A percentile compares a stretch with the other conserved stretches of the same genome.
phyloP scores from a whole-genome alignment of 2,113 vertebrate species.

The Mandrillus leucophaeus region DNA sequence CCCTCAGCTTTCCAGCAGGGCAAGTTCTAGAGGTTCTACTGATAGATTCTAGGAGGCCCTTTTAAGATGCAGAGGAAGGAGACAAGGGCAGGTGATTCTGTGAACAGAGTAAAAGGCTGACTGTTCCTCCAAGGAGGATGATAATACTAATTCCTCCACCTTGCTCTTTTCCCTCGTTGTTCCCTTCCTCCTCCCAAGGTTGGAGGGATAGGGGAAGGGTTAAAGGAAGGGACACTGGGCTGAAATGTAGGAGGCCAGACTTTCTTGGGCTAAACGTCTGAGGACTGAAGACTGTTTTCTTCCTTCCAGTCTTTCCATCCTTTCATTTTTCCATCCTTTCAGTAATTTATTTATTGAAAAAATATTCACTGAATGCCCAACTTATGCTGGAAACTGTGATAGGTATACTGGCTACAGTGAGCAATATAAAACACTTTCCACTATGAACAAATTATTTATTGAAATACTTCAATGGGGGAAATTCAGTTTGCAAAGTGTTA shows the following conservation, averaged over 20 bases:
- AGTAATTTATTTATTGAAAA: conserved; percentile 15
- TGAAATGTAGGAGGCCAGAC: neutral
- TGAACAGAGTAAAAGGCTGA: neutral
- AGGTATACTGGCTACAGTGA: neutral
- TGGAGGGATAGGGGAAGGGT: neutral
- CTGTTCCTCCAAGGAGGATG: neutral
- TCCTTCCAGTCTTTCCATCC: neutral
- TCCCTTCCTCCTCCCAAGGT: neutral
- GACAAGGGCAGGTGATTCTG: neutral
- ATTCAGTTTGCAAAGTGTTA: neutral
- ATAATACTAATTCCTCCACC: neutral
- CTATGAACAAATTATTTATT: neutral
- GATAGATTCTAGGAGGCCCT: neutral
- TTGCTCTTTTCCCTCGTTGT: neutral
- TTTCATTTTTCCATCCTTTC: neutral
- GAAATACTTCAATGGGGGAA: neutral
- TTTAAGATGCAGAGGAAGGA: neutral
- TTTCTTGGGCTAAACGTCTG: neutral
- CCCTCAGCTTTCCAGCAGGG: neutral
- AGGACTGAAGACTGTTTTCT: neutral
- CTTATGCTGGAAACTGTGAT: neutral
- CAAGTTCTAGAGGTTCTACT: neutral
- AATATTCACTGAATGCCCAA: neutral
- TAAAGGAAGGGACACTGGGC: neutral
- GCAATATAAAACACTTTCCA: neutral